A percentile compares a stretch with the other conserved stretches of the same genome.
phyloP scores from a whole-genome alignment of 64 coral and sea anemone species.

The Cladopsammia gracilis region DNA sequence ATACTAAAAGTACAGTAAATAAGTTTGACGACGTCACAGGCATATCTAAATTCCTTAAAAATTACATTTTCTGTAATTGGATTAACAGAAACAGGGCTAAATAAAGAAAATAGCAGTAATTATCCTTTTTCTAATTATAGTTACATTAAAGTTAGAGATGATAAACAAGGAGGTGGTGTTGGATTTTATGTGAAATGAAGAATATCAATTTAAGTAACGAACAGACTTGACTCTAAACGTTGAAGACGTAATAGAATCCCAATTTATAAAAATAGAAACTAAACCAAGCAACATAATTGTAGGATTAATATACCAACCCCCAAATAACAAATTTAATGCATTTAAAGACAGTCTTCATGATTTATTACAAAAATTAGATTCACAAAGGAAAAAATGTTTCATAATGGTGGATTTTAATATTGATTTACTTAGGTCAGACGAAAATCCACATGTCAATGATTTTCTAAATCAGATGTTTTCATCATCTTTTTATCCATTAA shows the following conservation, averaged over 20 bases:
- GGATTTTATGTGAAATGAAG: slow-evolving; percentile 47
- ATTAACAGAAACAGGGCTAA: slow-evolving; percentile 68
- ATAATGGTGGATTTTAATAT: slow-evolving; percentile 38
- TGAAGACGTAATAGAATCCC: slow-evolving; percentile 64
- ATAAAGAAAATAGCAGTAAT: slow-evolving; percentile 24
- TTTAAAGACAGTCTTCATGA: not conserved
- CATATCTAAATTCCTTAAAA: slow-evolving; percentile 33
- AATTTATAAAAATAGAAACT: slow-evolving; percentile 40
- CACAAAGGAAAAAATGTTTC: not conserved
- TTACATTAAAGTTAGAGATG: slow-evolving; percentile 39
- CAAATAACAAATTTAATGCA: not conserved
- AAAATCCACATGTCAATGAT: not conserved
- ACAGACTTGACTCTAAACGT: slow-evolving; percentile 20
- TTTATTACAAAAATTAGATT: not conserved
- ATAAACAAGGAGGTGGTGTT: slow-evolving; percentile 70
- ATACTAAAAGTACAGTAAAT: slow-evolving; percentile 17
- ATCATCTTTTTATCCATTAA: slow-evolving; percentile 10
- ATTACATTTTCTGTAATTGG: slow-evolving; percentile 51
- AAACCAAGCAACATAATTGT: slow-evolving; percentile 31
- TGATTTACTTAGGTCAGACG: not conserved
- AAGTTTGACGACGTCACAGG: slow-evolving; percentile 38
- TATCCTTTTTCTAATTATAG: slow-evolving; percentile 42
- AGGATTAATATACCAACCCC: not conserved
- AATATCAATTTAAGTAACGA: slow-evolving; percentile 39
- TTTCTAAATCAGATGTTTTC: slow-evolving; percentile 19